These are phyloP conservation scores for Acipenser oxyrinchus DNA, from an alignment of 2,797 vertebrate genomes.

Conservation along the genomic window DNA sequence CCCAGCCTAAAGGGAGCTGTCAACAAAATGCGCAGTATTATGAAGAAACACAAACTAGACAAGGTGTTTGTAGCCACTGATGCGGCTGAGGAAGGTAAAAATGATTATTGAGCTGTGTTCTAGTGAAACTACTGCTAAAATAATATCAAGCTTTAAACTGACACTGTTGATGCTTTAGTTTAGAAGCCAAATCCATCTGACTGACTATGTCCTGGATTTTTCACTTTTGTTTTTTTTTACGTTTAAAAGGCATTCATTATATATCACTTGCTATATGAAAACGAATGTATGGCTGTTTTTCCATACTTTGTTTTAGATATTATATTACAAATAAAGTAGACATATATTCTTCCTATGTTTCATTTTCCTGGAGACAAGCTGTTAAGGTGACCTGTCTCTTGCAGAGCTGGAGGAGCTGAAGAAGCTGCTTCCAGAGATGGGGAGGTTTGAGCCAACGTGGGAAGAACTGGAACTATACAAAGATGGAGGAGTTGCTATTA, in stretches of 20 bases:
- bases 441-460: conserved; percentile 72
- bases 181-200: neutral
- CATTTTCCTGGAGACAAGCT: too few species aligned
- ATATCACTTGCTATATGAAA: too few species aligned
- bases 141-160: neutral
- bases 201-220: neutral
- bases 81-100: conserved; percentile 71
- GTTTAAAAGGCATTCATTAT: too few species aligned
- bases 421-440: conserved; percentile 75
- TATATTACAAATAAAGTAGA: too few species aligned
- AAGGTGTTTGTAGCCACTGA: conserved; percentile 88
- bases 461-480: conserved; percentile 81
- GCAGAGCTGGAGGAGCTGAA: conserved; percentile 71
- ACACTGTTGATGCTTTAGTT: neutral
- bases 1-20: conserved; percentile 81
- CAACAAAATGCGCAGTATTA: conserved; percentile 72
- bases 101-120: too few species aligned
- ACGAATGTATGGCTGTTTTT: too few species aligned
- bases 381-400: too few species aligned
- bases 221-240: too few species aligned
- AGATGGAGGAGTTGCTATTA: conserved; percentile 90
- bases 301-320: too few species aligned
- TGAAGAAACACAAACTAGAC: conserved; percentile 69
- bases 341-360: too few species aligned
- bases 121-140: neutral